These are phyloP conservation scores for Rhombomys opimus DNA, from an alignment of 2,113 vertebrate species.

Conservation along the genomic window DNA sequence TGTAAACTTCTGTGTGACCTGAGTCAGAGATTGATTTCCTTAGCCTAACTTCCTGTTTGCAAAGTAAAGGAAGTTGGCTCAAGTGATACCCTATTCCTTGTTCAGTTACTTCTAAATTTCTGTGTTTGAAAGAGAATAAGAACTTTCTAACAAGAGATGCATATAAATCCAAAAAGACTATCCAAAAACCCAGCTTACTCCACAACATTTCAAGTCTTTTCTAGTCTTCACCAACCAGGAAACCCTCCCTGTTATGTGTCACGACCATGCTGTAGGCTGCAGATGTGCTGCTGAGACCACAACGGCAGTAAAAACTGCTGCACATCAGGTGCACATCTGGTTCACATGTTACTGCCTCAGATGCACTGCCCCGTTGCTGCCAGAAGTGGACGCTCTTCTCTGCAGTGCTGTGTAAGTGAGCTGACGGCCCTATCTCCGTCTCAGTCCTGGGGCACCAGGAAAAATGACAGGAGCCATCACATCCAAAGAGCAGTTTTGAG, in stretches of 20 bases:
- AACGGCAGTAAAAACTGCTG: conserved; percentile 58
- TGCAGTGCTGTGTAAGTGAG: neutral
- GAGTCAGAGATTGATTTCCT: neutral
- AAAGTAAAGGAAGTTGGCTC: neutral
- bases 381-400: conserved; percentile 17
- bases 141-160: neutral
- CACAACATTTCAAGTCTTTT: conserved; percentile 35
- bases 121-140: neutral
- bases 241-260: neutral
- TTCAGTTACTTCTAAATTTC: neutral
- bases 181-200: neutral
- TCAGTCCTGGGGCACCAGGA: neutral
- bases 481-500: neutral
- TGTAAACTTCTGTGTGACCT: neutral
- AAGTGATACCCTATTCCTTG: neutral
- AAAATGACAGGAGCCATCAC: neutral
- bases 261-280: neutral
- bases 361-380: neutral
- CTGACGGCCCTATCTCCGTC: neutral
- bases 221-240: neutral
- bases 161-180: neutral
- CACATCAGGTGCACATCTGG: conserved; percentile 54
- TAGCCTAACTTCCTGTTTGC: neutral
- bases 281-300: neutral
- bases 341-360: conserved; percentile 23